Base-by-base conservation (phyloP, 2,888 invertebrate genomes). In the Agonum fuliginosum region DNA sequence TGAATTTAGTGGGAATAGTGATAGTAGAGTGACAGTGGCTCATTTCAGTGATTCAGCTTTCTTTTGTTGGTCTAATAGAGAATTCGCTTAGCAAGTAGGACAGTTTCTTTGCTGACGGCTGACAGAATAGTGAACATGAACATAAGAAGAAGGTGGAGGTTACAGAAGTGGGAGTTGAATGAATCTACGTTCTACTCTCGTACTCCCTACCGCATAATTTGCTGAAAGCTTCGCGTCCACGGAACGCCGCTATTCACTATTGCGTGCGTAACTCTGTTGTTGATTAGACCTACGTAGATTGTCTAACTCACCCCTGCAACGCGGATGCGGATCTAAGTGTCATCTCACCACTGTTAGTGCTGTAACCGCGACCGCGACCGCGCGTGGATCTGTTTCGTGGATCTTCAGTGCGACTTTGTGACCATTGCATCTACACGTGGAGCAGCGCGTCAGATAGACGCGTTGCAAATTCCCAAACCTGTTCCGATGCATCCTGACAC, bases 401-500 rank as follows among this genome's bases (percentile, higher is more conserved):
- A n/a, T 80, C 79, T 82, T 77, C 76, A 80, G 81, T 81, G 82
- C 72, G 43, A 78, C n/a, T 80, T 82, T 82, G 80, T 82, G 82
- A 86, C 80, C 82, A 85, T 85, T 85, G 84, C 84, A 77, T 83
- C 84, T 79, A 80, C 85, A 75, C 83, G 84, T 77, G 80, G 80
- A 80, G 73, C 80, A 27, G 73, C 80, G 79, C 78, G 80, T 78
- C 81, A 80, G 30, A 43, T 46, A 80, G 80, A 79, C 81, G 82
- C 83, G 82, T 81, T 81, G 67, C 72, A 79, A 73, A 71, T 79
- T 76, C 75, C 82, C 80, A 71, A 80, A 81, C 80, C 80, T 82
- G 79, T 82, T 81, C 76, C 83, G 62, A 85, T 87, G 84, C 86
- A 86, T 81, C 81, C 84, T 65, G 87, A 87, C 79, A 86, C 86